Conservation (phyloP, 37 sponge, comb jelly and placozoan genomes). For the Lycopodina hypogea region DNA sequence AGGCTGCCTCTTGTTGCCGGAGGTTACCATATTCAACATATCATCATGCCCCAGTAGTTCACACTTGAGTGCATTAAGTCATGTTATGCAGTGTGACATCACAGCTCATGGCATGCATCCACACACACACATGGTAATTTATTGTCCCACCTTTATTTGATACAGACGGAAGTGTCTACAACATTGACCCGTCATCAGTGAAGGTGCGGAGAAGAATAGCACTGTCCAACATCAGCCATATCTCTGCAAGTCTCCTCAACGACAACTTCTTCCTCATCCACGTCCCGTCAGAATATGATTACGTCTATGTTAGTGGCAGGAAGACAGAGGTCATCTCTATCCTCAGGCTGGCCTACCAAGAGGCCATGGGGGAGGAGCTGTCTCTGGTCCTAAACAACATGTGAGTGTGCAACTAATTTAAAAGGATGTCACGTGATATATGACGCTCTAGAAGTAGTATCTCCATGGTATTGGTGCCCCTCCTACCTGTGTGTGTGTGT, state of each 20-base stretch:
- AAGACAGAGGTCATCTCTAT: constrained; percentile 58
- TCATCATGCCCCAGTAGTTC: too few relatives aligned
- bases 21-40: too few relatives aligned
- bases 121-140: too few relatives aligned
- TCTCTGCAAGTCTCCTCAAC: constrained; percentile 65
- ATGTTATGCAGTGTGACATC: too few relatives aligned
- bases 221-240: constrained; percentile 65
- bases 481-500: background rate
- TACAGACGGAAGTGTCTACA: constrained; percentile 71
- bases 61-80: too few relatives aligned
- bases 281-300: constrained; percentile 87
- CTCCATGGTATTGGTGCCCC: background rate
- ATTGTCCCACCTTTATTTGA: too few relatives aligned
- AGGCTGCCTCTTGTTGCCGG: too few relatives aligned
- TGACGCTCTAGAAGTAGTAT: too few relatives aligned
- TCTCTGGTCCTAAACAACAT: constrained; percentile 44
- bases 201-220: constrained; percentile 61
- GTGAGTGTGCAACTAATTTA: constrained; percentile 45
- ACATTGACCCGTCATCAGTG: constrained; percentile 40
- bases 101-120: too few relatives aligned
- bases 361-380: constrained; percentile 43
- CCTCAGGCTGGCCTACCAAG: constrained; percentile 35
- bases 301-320: constrained; percentile 70
- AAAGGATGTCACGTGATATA: background rate
- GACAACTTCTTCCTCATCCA: constrained; percentile 90